phyloP scores from a whole-genome alignment of 2,113 vertebrate genomes.

The Arothron firmamentum region DNA sequence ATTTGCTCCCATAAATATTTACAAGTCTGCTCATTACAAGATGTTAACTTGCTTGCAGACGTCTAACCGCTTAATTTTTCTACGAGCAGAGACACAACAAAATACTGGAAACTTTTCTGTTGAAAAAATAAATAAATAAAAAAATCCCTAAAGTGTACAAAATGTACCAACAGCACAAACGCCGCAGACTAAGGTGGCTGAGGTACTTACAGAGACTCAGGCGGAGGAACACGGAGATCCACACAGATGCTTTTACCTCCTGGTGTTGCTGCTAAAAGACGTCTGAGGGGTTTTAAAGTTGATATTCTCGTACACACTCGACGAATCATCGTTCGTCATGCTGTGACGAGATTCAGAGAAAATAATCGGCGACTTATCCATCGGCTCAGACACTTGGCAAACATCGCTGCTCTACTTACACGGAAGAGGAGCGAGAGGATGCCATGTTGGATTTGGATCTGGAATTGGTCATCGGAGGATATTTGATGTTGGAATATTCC shows the following conservation, averaged over 20 bases:
- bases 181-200: too few relatives aligned
- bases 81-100: too few relatives aligned
- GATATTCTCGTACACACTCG: constrained; percentile 86
- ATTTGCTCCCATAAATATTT: too few relatives aligned
- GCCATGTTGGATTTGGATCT: constrained; percentile 71
- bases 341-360: constrained; percentile 50
- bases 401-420: constrained; percentile 62
- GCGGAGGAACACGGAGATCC: constrained; percentile 41
- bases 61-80: too few relatives aligned
- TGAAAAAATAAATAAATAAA: too few relatives aligned
- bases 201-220: constrained; percentile 63
- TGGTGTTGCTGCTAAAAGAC: constrained; percentile 74
- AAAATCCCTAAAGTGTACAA: too few relatives aligned
- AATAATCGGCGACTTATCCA: not conserved
- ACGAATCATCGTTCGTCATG: constrained; percentile 78
- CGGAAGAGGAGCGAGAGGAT: constrained; percentile 62
- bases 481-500: constrained; percentile 81
- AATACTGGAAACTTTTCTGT: too few relatives aligned
- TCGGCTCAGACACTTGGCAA: not conserved
- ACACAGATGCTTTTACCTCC: constrained; percentile 68
- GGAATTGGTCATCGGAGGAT: constrained; percentile 73
- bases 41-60: too few relatives aligned
- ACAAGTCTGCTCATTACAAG: too few relatives aligned
- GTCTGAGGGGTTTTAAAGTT: constrained; percentile 81
- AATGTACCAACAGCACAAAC: too few relatives aligned